These are phyloP conservation scores for Apodemus agrarius DNA, from an alignment of 2,797 vertebrate genomes.

Conservation along the genomic window DNA sequence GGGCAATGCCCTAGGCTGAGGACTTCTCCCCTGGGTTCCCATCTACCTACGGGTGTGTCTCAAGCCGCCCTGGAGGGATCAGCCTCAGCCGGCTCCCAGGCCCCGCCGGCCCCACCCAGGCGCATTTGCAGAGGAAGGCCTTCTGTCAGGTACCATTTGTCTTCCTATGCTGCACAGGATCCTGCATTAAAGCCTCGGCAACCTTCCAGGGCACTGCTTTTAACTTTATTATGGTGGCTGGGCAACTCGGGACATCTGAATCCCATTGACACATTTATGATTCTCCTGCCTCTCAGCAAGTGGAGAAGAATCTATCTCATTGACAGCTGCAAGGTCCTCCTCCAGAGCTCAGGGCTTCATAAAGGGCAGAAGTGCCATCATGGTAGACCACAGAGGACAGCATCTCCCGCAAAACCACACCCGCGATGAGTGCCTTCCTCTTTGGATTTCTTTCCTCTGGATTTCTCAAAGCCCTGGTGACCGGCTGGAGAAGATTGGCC, in stretches of 20 bases:
- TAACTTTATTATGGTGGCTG: conserved; percentile 67
- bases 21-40: not conserved
- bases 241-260: conserved; percentile 77
- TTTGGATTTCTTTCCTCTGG: not conserved
- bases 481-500: not conserved
- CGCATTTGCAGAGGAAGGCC: not conserved
- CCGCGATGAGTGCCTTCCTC: not conserved
- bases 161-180: rapidly evolving
- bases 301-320: conserved; percentile 66
- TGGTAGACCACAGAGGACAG: not conserved
- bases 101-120: not conserved
- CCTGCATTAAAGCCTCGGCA: conserved; percentile 48
- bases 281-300: conserved; percentile 48
- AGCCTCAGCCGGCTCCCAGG: not conserved
- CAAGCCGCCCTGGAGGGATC: not conserved
- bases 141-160: not conserved
- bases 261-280: conserved; percentile 70
- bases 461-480: not conserved
- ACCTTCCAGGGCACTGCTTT: conserved; percentile 66
- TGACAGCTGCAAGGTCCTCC: not conserved
- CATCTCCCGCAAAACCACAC: not conserved
- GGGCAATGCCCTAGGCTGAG: not conserved
- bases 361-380: not conserved
- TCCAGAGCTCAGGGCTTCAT: not conserved
- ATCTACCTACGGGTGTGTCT: not conserved